Evolutionary conservation across 64 coral and sea anemone species (phyloP).

Genomic region (Hydrozoanthus tunicans): DNA sequence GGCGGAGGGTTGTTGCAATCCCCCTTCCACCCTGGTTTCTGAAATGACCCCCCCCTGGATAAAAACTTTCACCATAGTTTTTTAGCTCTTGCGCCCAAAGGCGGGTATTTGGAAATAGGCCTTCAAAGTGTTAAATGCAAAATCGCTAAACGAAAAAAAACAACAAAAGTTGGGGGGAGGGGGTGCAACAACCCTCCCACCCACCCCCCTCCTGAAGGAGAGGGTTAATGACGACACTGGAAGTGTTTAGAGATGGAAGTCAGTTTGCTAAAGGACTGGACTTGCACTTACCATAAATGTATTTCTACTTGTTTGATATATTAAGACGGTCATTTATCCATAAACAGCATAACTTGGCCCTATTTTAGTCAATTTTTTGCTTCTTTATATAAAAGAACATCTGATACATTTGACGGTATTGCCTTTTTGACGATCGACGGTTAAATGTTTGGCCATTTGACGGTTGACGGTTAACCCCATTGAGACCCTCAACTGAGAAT

Average conservation of each 20-base stretch:
- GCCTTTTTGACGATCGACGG: neutral
- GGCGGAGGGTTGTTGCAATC: no score
- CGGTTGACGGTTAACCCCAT: slow-evolving; percentile 19
- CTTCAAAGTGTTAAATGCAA: no score
- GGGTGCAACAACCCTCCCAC: no score
- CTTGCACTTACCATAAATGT: neutral
- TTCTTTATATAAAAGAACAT: neutral
- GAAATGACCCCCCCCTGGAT: no score
- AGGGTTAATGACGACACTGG: neutral
- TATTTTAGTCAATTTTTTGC: no score
- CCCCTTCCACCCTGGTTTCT: no score
- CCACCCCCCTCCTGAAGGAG: no score
- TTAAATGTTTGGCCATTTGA: slow-evolving; percentile 1
- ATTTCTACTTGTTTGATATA: slow-evolving; percentile 15
- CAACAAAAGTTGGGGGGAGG: no score
- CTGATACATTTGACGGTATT: slow-evolving; percentile 16
- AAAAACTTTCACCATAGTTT: no score
- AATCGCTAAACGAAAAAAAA: no score
- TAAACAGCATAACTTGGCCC: neutral
- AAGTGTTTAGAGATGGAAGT: slow-evolving; percentile 44
- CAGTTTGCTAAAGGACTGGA: slow-evolving; percentile 27
- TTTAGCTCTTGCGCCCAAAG: no score
- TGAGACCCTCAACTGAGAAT: neutral
- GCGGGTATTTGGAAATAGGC: no score
- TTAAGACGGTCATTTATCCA: slow-evolving; percentile 1